A percentile compares a stretch with the other conserved stretches of the same genome.
Conservation (phyloP, 2,888 invertebrate species). For the Cheilosia grossa region DNA sequence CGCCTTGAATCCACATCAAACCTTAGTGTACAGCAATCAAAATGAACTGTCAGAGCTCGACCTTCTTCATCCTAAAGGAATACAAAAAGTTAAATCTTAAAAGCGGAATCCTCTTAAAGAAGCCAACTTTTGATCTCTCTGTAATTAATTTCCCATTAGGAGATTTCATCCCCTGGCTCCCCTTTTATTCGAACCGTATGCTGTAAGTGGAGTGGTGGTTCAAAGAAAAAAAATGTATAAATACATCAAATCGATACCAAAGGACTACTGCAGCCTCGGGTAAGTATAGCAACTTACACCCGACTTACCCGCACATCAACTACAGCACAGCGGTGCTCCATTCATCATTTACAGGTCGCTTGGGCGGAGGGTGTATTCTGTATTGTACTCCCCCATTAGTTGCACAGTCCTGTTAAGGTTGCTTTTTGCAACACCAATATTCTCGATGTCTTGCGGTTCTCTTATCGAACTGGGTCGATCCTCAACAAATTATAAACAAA, state of each 20-base stretch:
- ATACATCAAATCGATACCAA: conserved; percentile 60
- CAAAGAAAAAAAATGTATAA: no score
- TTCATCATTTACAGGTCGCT: conserved; percentile 63
- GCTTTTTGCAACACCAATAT: conserved; percentile 32
- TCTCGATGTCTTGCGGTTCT: conserved; percentile 55
- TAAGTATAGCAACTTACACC: conserved; percentile 50
- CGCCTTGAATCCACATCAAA: neutral
- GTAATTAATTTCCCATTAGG: conserved; percentile 68
- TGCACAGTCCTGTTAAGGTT: conserved; percentile 29
- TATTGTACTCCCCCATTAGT: conserved; percentile 21
- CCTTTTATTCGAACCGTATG: neutral
- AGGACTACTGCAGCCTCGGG: conserved; percentile 64
- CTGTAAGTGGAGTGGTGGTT: no score
- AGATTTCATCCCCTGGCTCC: conserved; percentile 37
- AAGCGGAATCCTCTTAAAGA: conserved; percentile 36
- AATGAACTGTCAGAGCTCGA: neutral
- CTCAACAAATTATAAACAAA: conserved; percentile 75
- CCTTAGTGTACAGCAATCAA: neutral
- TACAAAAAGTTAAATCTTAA: conserved; percentile 6
- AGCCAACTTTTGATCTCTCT: conserved; percentile 65
- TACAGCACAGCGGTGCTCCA: conserved; percentile 26
- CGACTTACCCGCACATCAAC: conserved; percentile 19
- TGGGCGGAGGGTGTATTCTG: neutral
- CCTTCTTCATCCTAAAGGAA: neutral
- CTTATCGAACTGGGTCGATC: conserved; percentile 69